Conservation (phyloP, 30 jellyfish, hydroid and myxozoan species). For the Calvadosia cruxmelitensis region DNA sequence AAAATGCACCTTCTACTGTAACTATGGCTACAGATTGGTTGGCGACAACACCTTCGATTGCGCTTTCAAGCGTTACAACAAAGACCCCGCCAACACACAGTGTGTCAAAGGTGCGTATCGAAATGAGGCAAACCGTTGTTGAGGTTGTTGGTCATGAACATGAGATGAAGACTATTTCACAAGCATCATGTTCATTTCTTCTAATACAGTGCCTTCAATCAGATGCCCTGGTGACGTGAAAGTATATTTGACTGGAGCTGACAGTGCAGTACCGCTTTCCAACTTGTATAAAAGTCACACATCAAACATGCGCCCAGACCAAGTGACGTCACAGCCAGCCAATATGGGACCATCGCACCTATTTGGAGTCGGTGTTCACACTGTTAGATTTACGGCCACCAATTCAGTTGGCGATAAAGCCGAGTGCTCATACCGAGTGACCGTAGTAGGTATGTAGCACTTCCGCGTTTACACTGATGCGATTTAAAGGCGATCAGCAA, state of each 20-base stretch:
- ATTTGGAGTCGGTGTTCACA: background rate
- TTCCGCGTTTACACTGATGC: too few species aligned
- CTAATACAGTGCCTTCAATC: background rate
- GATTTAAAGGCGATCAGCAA: too few species aligned
- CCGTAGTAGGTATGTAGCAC: background rate
- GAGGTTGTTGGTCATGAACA: too few species aligned
- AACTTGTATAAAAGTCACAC: background rate
- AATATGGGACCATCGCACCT: background rate
- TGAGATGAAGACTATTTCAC: too few species aligned
- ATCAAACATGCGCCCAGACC: background rate
- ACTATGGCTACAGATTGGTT: background rate
- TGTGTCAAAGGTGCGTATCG: background rate
- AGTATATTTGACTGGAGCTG: background rate
- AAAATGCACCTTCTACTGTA: background rate
- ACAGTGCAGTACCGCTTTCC: background rate
- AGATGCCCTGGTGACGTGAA: background rate
- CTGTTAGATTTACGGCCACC: background rate
- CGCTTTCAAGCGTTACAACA: background rate
- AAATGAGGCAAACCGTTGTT: too few species aligned
- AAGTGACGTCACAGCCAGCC: background rate
- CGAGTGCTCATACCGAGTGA: background rate
- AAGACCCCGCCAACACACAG: background rate
- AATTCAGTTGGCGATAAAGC: background rate
- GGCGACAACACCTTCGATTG: background rate
- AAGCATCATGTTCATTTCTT: background rate